Evolutionary conservation across 2,888 invertebrate genomes (phyloP), one percentile per base, ranked within the genome.

Genomic region (Diachrysia chrysitis): DNA sequence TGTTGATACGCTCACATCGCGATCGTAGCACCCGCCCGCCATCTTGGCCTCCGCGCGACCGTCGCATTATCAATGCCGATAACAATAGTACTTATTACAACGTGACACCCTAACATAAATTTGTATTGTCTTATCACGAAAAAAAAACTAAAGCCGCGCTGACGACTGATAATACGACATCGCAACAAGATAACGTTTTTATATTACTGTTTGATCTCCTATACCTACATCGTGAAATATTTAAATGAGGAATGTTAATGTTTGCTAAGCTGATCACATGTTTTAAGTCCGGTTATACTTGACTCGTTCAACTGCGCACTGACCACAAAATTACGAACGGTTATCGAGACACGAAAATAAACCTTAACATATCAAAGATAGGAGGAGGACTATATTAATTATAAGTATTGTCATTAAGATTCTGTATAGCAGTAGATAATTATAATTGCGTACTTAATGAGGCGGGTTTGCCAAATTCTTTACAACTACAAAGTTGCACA

Each of bases 81-180:
- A 94, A 94, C 91, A 90, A 88, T 89, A 89, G 89, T 90, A 90
- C 89, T 78, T 89, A 90, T 88, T 90, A 90, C 88, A 89, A 90
- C 89, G 89, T 92, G 93, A 92, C 92, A 95, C 90, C 92, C 89
- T 94, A 92, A 93, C 93, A 95, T 93, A 94, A 92, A 93, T 95
- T 93, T 91, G 90, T 92, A 92, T 91, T 92, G 91, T 92, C 91
- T 94, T 94, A 94, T 95, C 95, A 88, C 82, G 82, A 89, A 89
- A 89, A 89, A 32, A 86, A 85, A 86, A 87, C 84, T 88, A 87
- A 89, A 88, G 82, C 86, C 83, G 82, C 84, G 77, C 84, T 87
- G 84, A 83, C 84, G 79, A 82, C 82, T 85, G 91, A 93, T 92
- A 92, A 85, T 78, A 70, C 75, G 76, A 82, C 90, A 79, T 89